Evolutionary conservation across 2,888 invertebrate species (phyloP).

Genomic region (Sarcophaga rosellei): DNA sequence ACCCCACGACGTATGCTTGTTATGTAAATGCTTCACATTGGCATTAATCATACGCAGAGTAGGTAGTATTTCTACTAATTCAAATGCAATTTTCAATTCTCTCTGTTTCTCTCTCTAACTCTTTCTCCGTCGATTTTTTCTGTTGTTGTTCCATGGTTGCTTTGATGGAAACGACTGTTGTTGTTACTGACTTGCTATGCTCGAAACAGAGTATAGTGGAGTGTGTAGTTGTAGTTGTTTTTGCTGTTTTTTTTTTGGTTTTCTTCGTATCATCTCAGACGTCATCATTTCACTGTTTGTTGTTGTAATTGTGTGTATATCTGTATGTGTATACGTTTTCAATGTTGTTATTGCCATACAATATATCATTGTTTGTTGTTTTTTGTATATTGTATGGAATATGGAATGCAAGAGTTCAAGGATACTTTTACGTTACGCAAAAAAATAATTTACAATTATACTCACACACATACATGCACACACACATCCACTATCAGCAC

Average conservation of each 20-base stretch:
- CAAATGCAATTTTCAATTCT: background rate
- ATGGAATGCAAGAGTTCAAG: constrained; percentile 68
- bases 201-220: background rate
- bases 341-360: constrained; percentile 27
- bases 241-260: background rate
- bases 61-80: background rate
- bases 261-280: constrained; percentile 25
- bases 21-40: background rate
- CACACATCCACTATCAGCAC: background rate
- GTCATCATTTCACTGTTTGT: constrained; percentile 44
- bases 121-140: background rate
- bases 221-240: background rate
- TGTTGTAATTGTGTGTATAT: constrained; percentile 24
- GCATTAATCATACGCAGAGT: constrained; percentile 36
- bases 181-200: background rate
- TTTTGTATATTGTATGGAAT: constrained; percentile 51
- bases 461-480: constrained; percentile 5
- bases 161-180: constrained; percentile 21
- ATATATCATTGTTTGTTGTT: background rate
- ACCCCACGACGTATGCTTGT: background rate
- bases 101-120: background rate
- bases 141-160: background rate
- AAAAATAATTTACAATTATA: constrained; percentile 16
- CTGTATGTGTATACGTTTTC: background rate
- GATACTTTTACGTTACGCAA: constrained; percentile 71